phyloP scores from a whole-genome alignment of 2,888 invertebrate species.

The Cheiracanthium punctorium region DNA sequence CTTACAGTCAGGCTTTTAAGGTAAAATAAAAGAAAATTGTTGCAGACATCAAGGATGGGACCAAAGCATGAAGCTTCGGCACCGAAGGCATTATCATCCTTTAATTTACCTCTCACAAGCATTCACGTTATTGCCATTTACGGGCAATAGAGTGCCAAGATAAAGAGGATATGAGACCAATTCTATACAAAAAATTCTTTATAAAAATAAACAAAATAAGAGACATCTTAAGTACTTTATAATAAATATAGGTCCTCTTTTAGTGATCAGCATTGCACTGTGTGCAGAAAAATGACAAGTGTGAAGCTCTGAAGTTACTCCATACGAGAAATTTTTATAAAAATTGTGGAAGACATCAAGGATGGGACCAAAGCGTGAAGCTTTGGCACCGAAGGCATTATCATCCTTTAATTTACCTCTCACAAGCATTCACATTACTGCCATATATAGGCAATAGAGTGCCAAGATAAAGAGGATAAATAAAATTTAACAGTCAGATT shows the following conservation, averaged over 20 bases:
- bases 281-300: no score
- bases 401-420: not conserved
- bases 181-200: no score
- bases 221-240: no score
- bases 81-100: conserved; percentile 7
- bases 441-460: not conserved
- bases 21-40: not conserved
- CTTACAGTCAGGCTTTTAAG: no score
- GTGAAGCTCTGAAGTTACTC: no score
- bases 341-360: conserved; percentile 1
- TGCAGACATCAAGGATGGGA: conserved; percentile 16
- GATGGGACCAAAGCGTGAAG: not conserved
- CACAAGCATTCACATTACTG: conserved; percentile 14
- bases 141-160: conserved; percentile 5
- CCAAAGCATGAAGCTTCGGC: conserved; percentile 6
- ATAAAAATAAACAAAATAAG: no score
- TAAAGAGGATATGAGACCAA: not conserved
- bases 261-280: no score
- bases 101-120: conserved; percentile 9
- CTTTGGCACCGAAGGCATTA: conserved; percentile 1
- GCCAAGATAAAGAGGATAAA: not conserved
- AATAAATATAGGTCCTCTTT: no score
- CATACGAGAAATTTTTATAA: no score
- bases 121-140: conserved; percentile 21
- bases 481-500: no score